Evolutionary conservation across 2,113 vertebrate species (phyloP).

Genomic region (Nesospiza acunhae): DNA sequence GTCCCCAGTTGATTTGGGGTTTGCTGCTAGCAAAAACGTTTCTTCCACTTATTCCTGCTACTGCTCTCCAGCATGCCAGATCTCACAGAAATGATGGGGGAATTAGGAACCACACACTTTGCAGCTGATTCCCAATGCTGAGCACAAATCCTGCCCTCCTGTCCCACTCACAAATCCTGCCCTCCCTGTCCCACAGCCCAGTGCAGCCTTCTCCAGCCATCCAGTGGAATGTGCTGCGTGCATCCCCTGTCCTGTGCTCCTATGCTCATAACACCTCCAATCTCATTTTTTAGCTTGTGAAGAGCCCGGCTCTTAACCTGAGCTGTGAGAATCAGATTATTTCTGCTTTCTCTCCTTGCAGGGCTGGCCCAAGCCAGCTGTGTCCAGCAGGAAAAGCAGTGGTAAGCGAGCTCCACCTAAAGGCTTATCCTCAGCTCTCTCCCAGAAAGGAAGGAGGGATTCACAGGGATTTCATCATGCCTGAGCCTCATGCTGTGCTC

Average conservation of each 20-base stretch:
- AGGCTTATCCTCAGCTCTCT: slow-evolving; percentile 18
- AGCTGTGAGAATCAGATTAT: background rate
- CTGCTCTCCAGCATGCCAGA: background rate
- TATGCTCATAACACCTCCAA: background rate
- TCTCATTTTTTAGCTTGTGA: background rate
- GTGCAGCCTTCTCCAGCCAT: background rate
- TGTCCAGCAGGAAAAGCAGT: background rate
- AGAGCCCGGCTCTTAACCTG: rapidly evolving
- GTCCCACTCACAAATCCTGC: background rate
- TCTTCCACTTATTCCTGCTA: background rate
- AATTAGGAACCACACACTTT: background rate
- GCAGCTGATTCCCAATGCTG: background rate
- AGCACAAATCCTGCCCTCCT: background rate
- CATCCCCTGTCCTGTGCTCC: rapidly evolving
- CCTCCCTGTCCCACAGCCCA: background rate
- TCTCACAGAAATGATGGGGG: background rate
- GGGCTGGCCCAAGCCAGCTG: background rate
- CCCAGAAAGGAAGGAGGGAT: background rate
- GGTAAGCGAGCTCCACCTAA: slow-evolving; percentile 71
- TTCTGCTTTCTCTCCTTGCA: background rate
- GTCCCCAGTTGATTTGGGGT: background rate
- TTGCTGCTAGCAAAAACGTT: background rate
- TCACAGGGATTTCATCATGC: background rate
- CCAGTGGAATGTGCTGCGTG: background rate
- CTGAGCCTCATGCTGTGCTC: background rate